A percentile compares a stretch with the other conserved stretches of the same genome.
Evolutionary conservation across 2,888 invertebrate species (phyloP).

Genomic region (Eristalis tenax): DNA sequence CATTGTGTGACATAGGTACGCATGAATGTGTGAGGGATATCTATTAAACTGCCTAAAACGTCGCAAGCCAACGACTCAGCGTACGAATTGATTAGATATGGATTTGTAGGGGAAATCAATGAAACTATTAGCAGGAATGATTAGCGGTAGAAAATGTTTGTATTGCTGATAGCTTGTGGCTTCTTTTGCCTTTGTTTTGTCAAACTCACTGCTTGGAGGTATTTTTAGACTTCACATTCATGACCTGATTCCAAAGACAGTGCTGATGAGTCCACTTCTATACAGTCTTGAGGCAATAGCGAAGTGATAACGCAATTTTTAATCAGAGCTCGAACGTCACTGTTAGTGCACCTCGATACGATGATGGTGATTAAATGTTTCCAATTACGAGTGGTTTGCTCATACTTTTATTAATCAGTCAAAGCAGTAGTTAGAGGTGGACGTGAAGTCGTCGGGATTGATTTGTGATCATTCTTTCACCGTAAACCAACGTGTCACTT

Average conservation of each 20-base stretch:
- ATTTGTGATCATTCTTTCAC: not conserved
- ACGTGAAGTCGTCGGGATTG: not conserved
- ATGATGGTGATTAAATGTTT: not conserved
- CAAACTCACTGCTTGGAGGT: not conserved
- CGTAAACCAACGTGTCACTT: too few relatives aligned
- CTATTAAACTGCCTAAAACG: slow-evolving; percentile 15
- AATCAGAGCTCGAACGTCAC: not conserved
- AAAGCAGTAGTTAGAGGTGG: not conserved
- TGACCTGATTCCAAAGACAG: slow-evolving; percentile 22
- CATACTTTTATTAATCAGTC: not conserved
- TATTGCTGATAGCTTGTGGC: slow-evolving; percentile 2
- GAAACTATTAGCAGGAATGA: slow-evolving; percentile 31
- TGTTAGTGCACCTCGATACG: not conserved
- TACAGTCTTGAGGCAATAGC: not conserved
- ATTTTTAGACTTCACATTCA: not conserved
- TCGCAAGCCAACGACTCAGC: slow-evolving; percentile 8
- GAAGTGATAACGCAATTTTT: not conserved
- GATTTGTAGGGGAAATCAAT: slow-evolving; percentile 27
- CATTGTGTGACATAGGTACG: slow-evolving; percentile 11
- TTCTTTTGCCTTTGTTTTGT: not conserved
- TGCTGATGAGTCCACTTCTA: not conserved
- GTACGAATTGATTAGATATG: slow-evolving; percentile 43
- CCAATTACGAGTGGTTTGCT: not conserved
- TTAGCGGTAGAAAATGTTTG: slow-evolving; percentile 34
- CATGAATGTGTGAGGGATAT: slow-evolving; percentile 23